Percentiles rank a stretch among this genome's conserved stretches.
These are phyloP conservation scores for Irena cyanogastra DNA, from an alignment of 2,113 vertebrate species.

Conservation along the genomic window DNA sequence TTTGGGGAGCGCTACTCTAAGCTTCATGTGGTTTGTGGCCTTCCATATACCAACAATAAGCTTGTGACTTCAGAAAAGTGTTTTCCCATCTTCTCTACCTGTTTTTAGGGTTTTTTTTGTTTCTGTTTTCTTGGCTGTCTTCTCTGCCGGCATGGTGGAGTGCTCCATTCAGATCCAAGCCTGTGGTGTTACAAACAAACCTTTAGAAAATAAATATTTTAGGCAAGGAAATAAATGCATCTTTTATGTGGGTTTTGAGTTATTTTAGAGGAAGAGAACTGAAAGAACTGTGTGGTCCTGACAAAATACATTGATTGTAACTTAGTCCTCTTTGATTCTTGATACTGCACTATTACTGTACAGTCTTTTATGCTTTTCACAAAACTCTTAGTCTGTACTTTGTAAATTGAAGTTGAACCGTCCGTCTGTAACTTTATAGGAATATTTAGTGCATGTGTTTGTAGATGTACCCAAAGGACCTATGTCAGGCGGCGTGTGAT, in stretches of 20 bases:
- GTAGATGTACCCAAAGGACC: background rate
- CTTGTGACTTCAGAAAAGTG: background rate
- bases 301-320: background rate
- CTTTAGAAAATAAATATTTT: background rate
- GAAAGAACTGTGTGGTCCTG: background rate
- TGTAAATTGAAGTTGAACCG: background rate
- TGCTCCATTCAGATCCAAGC: background rate
- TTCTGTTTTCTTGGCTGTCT: background rate
- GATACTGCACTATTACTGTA: background rate
- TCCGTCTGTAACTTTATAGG: background rate
- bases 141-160: background rate
- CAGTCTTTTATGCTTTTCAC: background rate
- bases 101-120: fast-evolving
- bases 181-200: background rate
- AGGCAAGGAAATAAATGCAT: background rate
- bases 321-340: background rate
- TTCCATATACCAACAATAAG: background rate
- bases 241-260: background rate
- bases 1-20: background rate
- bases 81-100: background rate
- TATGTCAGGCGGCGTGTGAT: background rate
- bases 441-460: background rate
- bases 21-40: background rate
- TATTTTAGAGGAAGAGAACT: background rate
- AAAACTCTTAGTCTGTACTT: background rate